Conservation (phyloP, 2,113 vertebrate species). For the Sphaerodactylus townsendi region DNA sequence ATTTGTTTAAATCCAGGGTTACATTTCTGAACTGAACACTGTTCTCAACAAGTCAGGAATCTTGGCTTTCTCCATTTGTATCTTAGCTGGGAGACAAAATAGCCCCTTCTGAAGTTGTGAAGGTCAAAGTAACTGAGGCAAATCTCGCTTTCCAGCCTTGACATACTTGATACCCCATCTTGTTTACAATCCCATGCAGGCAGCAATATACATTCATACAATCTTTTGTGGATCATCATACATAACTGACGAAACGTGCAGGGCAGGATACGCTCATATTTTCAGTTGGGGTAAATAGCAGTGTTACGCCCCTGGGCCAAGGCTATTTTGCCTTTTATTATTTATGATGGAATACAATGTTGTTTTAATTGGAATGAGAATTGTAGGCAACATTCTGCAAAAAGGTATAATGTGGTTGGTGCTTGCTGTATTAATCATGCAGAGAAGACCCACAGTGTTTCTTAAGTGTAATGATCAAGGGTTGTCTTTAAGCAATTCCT, state of each 20-base stretch:
- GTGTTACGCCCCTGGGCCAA: neutral
- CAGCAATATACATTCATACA: neutral
- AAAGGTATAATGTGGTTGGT: neutral
- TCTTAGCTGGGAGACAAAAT: neutral
- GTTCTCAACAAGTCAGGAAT: neutral
- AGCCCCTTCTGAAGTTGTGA: neutral
- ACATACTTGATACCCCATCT: neutral
- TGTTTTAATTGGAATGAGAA: neutral
- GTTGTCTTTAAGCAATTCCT: neutral
- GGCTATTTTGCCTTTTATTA: too few relatives aligned
- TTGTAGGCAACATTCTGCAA: neutral
- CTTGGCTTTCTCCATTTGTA: neutral
- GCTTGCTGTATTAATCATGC: neutral
- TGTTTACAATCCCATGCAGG: neutral
- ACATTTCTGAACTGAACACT: neutral
- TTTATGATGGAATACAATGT: neutral
- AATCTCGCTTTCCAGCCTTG: neutral
- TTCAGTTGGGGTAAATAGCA: neutral
- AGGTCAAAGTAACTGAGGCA: neutral
- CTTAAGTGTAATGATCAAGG: conserved; percentile 3
- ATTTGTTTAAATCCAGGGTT: neutral
- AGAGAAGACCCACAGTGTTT: neutral
- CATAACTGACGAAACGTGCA: neutral
- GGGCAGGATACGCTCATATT: neutral
- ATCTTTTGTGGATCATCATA: neutral